Base-by-base conservation (phyloP, 2,113 vertebrate species). In the Isichthys henryi region DNA sequence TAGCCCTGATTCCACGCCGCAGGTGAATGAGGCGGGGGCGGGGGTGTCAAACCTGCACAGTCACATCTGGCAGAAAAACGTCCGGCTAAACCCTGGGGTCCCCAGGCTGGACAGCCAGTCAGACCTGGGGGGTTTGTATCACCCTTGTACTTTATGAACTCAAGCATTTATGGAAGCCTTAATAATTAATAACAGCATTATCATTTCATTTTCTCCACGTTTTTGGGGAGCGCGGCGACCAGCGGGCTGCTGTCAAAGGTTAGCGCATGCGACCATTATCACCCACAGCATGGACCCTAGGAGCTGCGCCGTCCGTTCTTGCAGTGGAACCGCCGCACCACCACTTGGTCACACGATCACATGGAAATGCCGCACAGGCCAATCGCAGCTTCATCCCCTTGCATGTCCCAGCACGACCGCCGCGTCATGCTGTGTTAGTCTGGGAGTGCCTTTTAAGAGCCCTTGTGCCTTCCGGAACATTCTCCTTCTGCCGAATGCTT, bases 401-500 rank as follows among this genome's bases (percentile, higher is more conserved):
- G 21, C 0, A 1, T n/a, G 43, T n/a, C 80, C 39, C 7, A 9
- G 80, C 77, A 91, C 83, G 70, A 84, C 0, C 0, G 49, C 13
- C 3, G 19, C 11, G 13, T 50, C 85, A 88, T 45, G 82, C 46
- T 45, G 9, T 83, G 90, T 91, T 89, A 88, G 83, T 80, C 89
- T 45, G 91, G 82, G 90, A 91, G 88, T 48, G 23, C 3, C 1
- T 86, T 31, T 27, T 39, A 35, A 39, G 48, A 50, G 85, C 85
- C n/a, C 86, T 27, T 27, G 10, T 45, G 74, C 85, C 62, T 50
- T 66, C 48, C 86, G 15, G 86, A 88, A 88, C 89, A 90, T 89
- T 89, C 91, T 91, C 90, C 91, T 92, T 90, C 90, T 88, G n/a
- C 46, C 85, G 90, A 52, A 49, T 86, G 90, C 62, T 82, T 87